These are phyloP conservation scores for Plodia interpunctella DNA, from an alignment of 1,140 invertebrate species.

Conservation along the genomic window DNA sequence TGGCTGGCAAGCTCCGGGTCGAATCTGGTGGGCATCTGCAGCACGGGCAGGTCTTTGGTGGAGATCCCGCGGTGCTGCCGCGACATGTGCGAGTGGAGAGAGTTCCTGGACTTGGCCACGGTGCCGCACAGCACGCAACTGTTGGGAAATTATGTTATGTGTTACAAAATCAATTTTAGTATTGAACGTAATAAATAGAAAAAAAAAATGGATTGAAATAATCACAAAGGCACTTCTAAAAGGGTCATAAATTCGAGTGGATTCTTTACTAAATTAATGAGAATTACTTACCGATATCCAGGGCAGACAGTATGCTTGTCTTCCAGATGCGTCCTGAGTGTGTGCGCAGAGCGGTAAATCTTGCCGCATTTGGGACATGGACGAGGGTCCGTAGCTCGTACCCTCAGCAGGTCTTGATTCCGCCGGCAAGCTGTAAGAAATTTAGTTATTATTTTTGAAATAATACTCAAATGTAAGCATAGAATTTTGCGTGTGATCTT, in stretches of 20 bases:
- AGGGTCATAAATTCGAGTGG: no score
- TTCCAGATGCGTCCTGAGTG: constrained; percentile 91
- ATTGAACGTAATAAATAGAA: no score
- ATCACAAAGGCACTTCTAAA: no score
- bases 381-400: constrained; percentile 92
- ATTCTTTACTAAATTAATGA: no score
- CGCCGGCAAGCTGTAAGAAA: constrained; percentile 81
- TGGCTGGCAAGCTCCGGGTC: constrained; percentile 90
- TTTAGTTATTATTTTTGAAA: constrained; percentile 16
- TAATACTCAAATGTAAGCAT: background rate
- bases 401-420: constrained; percentile 88
- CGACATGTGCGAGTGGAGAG: constrained; percentile 94
- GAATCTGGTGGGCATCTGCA: constrained; percentile 93
- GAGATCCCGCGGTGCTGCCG: constrained; percentile 93
- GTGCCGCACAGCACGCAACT: constrained; percentile 94
- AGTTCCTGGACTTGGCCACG: constrained; percentile 93
- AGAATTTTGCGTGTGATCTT: constrained; percentile 9
- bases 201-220: no score
- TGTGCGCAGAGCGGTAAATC: constrained; percentile 94
- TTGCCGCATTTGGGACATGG: constrained; percentile 95
- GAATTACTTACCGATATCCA: constrained; percentile 80
- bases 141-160: constrained; percentile 15
- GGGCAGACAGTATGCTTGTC: constrained; percentile 95
- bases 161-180: no score
- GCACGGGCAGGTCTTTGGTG: constrained; percentile 92